A percentile compares a stretch with the other conserved stretches of the same genome.
phyloP scores from a whole-genome alignment of 1,140 invertebrate species.

The Parapsyche elsis region DNA sequence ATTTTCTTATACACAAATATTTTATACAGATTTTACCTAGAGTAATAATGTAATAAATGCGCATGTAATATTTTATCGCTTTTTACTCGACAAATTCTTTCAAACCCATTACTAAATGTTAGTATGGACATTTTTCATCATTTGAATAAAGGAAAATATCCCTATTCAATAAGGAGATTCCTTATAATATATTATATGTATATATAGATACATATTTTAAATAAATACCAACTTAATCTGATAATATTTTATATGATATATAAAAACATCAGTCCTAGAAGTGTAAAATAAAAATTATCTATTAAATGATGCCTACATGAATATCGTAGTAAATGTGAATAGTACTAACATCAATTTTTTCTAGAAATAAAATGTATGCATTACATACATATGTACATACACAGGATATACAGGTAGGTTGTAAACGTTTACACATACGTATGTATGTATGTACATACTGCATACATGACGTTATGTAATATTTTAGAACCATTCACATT shows the following conservation, averaged over 20 bases:
- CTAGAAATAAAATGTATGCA: background rate
- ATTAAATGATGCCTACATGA: background rate
- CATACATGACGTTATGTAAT: background rate
- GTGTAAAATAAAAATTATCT: constrained; percentile 1
- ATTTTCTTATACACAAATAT: background rate
- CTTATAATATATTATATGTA: background rate
- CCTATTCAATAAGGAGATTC: background rate
- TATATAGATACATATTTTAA: background rate
- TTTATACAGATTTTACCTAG: background rate
- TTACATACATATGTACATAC: background rate
- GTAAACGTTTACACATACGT: background rate
- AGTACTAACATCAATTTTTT: background rate
- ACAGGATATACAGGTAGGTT: background rate
- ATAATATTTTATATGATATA: background rate
- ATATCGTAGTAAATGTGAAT: background rate
- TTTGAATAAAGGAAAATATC: background rate
- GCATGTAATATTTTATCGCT: constrained; percentile 3
- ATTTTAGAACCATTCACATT: constrained; percentile 11
- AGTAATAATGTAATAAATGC: constrained; percentile 5
- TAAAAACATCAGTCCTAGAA: constrained; percentile 26
- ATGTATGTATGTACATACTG: background rate
- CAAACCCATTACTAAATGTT: constrained; percentile 35
- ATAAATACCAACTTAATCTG: no score
- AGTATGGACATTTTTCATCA: constrained; percentile 6
- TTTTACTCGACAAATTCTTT: background rate